Evolutionary conservation across 2,797 vertebrate genomes (phyloP).

Genomic region (Lagodon rhomboides): DNA sequence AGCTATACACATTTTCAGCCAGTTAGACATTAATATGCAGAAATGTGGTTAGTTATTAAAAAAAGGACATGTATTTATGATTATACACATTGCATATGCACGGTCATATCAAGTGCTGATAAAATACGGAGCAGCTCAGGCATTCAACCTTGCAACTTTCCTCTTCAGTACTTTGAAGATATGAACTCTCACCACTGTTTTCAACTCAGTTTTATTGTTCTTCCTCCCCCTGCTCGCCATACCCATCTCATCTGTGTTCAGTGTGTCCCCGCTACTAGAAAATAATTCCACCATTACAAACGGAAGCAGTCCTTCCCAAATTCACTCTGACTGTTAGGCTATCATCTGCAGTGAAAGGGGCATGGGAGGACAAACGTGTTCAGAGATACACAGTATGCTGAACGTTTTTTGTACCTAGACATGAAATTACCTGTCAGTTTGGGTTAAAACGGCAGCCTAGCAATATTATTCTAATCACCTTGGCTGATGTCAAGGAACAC

Average conservation of each 20-base stretch:
- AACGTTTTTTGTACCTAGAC: constrained; percentile 65
- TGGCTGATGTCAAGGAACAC: constrained; percentile 65
- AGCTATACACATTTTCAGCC: too few species aligned
- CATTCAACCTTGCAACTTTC: constrained; percentile 26
- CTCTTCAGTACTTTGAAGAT: constrained; percentile 27
- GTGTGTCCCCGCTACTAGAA: constrained; percentile 26
- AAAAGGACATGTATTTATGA: background rate
- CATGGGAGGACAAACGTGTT: constrained; percentile 64
- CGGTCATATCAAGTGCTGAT: background rate
- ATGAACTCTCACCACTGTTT: constrained; percentile 13
- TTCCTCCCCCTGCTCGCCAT: background rate
- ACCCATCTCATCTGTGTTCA: constrained; percentile 34
- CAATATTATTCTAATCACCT: constrained; percentile 72
- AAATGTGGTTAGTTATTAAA: background rate
- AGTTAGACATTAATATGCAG: background rate
- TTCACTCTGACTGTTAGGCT: constrained; percentile 54
- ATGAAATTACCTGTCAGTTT: constrained; percentile 78
- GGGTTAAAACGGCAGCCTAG: constrained; percentile 60
- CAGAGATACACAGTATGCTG: constrained; percentile 54
- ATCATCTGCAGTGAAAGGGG: constrained; percentile 63
- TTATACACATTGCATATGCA: background rate
- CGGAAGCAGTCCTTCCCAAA: constrained; percentile 55
- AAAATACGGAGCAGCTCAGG: background rate
- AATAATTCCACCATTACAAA: constrained; percentile 59
- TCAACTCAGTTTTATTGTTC: constrained; percentile 18